Conservation (phyloP, 2,113 vertebrate species). For the human region DNA sequence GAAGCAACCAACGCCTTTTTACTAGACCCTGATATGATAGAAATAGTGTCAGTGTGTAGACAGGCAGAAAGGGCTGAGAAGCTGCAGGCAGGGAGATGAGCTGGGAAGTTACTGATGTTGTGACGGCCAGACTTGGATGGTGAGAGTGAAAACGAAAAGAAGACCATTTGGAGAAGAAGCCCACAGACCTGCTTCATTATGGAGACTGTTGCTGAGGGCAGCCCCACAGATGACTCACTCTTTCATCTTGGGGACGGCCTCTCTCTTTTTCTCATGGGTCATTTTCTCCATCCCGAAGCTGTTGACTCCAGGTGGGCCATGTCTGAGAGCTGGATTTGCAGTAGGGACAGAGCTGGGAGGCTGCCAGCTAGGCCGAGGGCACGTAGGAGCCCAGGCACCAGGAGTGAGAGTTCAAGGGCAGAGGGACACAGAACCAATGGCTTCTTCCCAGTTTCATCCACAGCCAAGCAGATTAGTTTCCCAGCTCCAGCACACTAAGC, state of each 20-base stretch:
- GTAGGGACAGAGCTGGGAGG: not conserved
- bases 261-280: not conserved
- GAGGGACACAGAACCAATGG: not conserved
- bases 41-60: not conserved
- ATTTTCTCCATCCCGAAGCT: not conserved
- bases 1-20: not conserved
- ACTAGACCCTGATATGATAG: not conserved
- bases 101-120: not conserved
- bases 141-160: not conserved
- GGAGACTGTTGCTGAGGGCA: no score
- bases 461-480: no score
- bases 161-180: not conserved
- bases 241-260: not conserved
- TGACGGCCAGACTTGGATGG: not conserved
- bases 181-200: not conserved
- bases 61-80: not conserved
- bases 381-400: not conserved
- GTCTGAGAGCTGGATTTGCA: not conserved
- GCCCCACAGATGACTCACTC: not conserved
- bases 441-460: not conserved
- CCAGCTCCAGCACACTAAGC: rapidly evolving
- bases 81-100: no score
- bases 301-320: not conserved
- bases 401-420: not conserved
- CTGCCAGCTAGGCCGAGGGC: no score